phyloP scores from a whole-genome alignment of 2,888 invertebrate species.

The Drepanosiphum platanoidis region DNA sequence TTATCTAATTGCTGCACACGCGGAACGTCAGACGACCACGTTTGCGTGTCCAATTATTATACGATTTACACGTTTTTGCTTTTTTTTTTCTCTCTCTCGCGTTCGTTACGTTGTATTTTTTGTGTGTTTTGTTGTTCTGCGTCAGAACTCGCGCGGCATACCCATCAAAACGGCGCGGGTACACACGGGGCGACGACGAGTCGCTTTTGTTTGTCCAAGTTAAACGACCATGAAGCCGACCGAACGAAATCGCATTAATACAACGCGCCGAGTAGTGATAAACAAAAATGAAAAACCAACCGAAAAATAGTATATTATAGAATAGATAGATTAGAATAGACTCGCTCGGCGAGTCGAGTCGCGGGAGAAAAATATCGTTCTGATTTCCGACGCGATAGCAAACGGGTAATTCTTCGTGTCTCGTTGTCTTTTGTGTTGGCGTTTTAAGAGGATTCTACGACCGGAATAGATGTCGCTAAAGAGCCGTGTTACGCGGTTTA shows the following conservation, averaged over 20 bases:
- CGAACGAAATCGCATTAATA: constrained; percentile 40
- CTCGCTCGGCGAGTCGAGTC: background rate
- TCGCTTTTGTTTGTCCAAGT: constrained; percentile 26
- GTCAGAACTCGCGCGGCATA: background rate
- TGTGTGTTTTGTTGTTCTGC: background rate
- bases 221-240: constrained; percentile 39
- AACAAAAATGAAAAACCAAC: constrained; percentile 16
- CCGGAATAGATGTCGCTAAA: too few species aligned
- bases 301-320: too few species aligned
- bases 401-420: too few species aligned
- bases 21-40: background rate
- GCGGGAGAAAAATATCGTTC: background rate
- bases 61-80: constrained; percentile 8
- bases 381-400: too few species aligned
- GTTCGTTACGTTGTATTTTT: too few species aligned
- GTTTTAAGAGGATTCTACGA: too few species aligned
- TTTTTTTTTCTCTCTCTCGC: constrained; percentile 9
- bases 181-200: constrained; percentile 14
- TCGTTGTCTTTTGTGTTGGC: too few species aligned
- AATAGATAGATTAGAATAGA: too few species aligned
- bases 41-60: constrained; percentile 40
- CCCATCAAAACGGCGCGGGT: background rate
- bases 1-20: constrained; percentile 1
- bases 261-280: background rate
- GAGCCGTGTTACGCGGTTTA: too few species aligned